Evolutionary conservation across 2,113 vertebrate species (phyloP).

Genomic region (Fregata magnificens): DNA sequence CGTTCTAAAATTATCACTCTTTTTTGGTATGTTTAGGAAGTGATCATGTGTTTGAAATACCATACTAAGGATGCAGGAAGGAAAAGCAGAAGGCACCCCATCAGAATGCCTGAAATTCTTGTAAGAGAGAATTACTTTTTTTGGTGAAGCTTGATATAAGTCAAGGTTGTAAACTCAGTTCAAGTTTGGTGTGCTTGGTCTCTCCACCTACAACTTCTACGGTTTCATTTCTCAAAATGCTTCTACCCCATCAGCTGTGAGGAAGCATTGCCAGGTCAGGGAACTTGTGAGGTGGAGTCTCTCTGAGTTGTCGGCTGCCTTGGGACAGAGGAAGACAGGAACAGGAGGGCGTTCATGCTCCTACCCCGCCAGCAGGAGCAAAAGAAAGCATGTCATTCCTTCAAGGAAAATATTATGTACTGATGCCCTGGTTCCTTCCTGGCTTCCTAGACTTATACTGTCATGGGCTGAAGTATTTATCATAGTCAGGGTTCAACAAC

Average conservation of each 20-base stretch:
- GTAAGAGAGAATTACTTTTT: background rate
- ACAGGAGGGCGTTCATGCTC: background rate
- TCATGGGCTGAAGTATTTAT: background rate
- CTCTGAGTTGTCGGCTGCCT: background rate
- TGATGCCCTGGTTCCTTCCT: background rate
- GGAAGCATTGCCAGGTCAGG: background rate
- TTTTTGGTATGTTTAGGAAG: background rate
- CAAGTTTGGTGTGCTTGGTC: background rate
- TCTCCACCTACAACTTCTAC: background rate
- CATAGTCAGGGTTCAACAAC: background rate
- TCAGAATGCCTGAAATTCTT: background rate
- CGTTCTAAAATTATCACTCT: background rate
- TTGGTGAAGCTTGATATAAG: background rate
- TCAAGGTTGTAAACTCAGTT: background rate
- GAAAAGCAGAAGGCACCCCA: background rate
- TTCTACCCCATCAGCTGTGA: background rate
- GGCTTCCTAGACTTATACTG: background rate
- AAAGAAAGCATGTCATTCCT: background rate
- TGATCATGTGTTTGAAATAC: background rate
- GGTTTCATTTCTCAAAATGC: background rate
- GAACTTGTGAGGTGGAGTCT: background rate
- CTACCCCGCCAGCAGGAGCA: background rate
- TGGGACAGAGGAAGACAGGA: background rate
- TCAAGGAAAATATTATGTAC: background rate
- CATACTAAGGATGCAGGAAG: background rate